phyloP scores from a whole-genome alignment of 2,113 vertebrate species.

The Lepidothrix coronata region DNA sequence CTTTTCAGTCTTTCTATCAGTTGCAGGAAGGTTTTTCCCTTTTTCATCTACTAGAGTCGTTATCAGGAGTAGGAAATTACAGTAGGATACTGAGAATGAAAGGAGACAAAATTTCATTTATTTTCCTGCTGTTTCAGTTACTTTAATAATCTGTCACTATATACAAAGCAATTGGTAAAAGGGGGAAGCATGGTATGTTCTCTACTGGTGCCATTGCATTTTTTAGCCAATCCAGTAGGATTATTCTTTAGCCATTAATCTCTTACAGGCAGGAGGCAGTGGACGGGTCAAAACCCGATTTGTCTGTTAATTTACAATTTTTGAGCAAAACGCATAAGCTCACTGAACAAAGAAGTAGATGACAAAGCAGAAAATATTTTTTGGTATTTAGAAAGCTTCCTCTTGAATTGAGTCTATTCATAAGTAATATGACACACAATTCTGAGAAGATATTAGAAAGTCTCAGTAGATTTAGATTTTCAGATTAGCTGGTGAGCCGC shows the following conservation, averaged over 20 bases:
- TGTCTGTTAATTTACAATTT: background rate
- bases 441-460: background rate
- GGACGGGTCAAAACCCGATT: background rate
- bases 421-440: background rate
- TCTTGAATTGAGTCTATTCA: background rate
- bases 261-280: background rate
- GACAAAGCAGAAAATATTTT: background rate
- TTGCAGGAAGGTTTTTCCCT: background rate
- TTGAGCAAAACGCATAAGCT: background rate
- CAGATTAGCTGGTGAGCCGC: background rate
- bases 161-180: background rate
- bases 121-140: background rate
- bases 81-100: background rate
- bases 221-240: background rate
- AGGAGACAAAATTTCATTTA: background rate
- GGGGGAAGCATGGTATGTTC: background rate
- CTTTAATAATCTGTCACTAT: background rate
- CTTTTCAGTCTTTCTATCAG: background rate
- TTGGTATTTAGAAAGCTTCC: background rate
- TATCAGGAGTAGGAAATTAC: background rate
- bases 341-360: background rate
- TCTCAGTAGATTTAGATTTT: conserved; percentile 18
- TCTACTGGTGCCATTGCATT: background rate
- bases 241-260: background rate
- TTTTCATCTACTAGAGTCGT: background rate